Percentiles rank a stretch among this genome's conserved stretches.
Evolutionary conservation across 2,888 invertebrate genomes (phyloP).

Genomic region (Leucozona laternaria): DNA sequence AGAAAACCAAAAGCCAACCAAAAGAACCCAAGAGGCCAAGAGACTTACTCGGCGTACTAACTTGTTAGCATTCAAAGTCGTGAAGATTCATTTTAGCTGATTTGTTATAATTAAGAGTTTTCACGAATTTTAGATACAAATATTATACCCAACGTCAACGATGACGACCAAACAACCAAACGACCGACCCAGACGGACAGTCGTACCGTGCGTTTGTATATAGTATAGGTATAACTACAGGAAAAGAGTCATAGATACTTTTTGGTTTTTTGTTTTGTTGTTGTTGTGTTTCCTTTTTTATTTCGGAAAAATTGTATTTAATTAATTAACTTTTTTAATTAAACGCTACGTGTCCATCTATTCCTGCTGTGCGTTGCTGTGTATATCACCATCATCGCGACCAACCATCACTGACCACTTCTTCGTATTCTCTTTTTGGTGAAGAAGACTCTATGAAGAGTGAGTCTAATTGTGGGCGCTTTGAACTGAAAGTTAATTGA

Average conservation of each 20-base stretch:
- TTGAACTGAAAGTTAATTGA: constrained; percentile 56
- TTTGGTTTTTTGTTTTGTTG: constrained; percentile 4
- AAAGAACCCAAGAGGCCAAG: not conserved
- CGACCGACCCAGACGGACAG: too few species aligned
- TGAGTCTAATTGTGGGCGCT: constrained; percentile 50
- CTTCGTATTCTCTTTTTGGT: not conserved
- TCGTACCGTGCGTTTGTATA: not conserved
- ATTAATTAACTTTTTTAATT: constrained; percentile 72
- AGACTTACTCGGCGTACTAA: constrained; percentile 24
- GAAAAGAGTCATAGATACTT: constrained; percentile 19
- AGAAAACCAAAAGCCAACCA: not conserved
- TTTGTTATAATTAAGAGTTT: constrained; percentile 66
- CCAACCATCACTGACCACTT: not conserved
- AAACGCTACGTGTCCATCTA: constrained; percentile 58
- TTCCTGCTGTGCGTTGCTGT: constrained; percentile 11
- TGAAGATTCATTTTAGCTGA: constrained; percentile 65
- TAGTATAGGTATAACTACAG: too few species aligned
- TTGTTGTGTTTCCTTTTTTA: not conserved
- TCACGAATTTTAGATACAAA: constrained; percentile 53
- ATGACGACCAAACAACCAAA: too few species aligned
- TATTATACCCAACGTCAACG: constrained; percentile 2
- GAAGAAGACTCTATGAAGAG: not conserved
- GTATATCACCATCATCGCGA: not conserved
- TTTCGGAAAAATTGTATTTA: constrained; percentile 32
- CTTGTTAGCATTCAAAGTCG: constrained; percentile 49